phyloP scores from a whole-genome alignment of 2,888 invertebrate species.

The Opisthograptis luteolata region DNA sequence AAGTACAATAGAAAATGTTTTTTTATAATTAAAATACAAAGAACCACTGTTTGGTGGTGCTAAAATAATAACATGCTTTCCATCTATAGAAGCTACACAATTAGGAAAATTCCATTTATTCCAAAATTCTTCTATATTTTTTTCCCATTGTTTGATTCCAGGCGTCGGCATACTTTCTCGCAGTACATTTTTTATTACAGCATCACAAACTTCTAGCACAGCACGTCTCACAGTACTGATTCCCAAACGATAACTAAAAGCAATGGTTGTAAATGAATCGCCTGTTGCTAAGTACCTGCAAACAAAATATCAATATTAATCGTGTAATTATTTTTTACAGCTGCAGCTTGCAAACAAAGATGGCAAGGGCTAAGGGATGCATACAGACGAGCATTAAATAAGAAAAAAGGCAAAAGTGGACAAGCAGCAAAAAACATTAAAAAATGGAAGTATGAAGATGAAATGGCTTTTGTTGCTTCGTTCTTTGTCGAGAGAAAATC shows the following conservation, averaged over 20 bases:
- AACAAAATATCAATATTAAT: conserved; percentile 26
- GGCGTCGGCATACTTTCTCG: conserved; percentile 26
- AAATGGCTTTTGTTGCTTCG: conserved; percentile 24
- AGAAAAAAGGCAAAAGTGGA: too few relatives aligned
- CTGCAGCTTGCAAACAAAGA: conserved; percentile 30
- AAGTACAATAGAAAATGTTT: too few relatives aligned
- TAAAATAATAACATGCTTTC: conserved; percentile 9
- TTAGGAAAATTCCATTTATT: conserved; percentile 37
- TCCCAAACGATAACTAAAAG: conserved; percentile 29
- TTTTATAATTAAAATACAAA: conserved; percentile 26
- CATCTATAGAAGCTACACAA: conserved; percentile 14
- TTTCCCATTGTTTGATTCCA: conserved; percentile 19
- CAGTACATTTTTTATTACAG: conserved; percentile 26
- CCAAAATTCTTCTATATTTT: conserved; percentile 28
- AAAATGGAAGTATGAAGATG: too few relatives aligned
- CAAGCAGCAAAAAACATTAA: too few relatives aligned
- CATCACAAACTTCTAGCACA: conserved; percentile 27
- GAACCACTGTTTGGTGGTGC: conserved; percentile 12
- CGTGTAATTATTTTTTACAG: conserved; percentile 25
- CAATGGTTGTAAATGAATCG: conserved; percentile 28
- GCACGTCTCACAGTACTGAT: conserved; percentile 25
- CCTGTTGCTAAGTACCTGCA: too few relatives aligned
- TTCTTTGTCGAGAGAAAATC: conserved; percentile 31
- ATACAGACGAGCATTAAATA: too few relatives aligned
- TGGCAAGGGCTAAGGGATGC: conserved; percentile 19